A percentile compares a stretch with the other conserved stretches of the same genome.
These are phyloP conservation scores for Macrotrachela quadricornifera DNA, from an alignment of 1,140 invertebrate species.

Conservation along the genomic window DNA sequence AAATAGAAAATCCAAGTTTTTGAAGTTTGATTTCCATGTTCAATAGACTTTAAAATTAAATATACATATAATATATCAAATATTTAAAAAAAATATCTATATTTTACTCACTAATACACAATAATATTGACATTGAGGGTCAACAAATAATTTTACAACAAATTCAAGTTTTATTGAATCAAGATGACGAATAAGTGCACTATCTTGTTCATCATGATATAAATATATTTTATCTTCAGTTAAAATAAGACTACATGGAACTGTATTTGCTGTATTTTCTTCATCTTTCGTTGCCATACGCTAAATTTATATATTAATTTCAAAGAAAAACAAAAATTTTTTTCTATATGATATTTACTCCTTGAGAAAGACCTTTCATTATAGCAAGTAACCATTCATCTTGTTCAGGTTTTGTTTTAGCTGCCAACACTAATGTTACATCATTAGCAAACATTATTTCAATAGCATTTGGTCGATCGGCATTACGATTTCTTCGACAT, in stretches of 20 bases:
- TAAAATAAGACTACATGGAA: constrained; percentile 44
- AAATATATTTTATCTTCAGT: constrained; percentile 45
- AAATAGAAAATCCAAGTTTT: constrained; percentile 57
- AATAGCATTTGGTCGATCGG: constrained; percentile 53
- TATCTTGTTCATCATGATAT: constrained; percentile 39
- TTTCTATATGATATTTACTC: not conserved
- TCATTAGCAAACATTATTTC: constrained; percentile 48
- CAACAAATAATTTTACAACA: constrained; percentile 16
- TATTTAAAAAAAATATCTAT: not conserved
- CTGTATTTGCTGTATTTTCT: not conserved
- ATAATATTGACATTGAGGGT: constrained; percentile 18
- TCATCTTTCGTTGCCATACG: not conserved
- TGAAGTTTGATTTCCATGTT: constrained; percentile 49
- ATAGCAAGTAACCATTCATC: constrained; percentile 64
- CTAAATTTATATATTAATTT: not conserved
- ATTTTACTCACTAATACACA: constrained; percentile 41
- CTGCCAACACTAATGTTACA: constrained; percentile 47
- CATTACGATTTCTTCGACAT: constrained; percentile 40
- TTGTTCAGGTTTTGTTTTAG: constrained; percentile 57
- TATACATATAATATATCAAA: not conserved
- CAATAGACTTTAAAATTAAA: constrained; percentile 43
- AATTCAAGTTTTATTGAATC: constrained; percentile 24
- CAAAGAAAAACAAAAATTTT: constrained; percentile 10
- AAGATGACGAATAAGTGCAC: constrained; percentile 22
- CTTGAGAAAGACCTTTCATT: constrained; percentile 38